These are phyloP conservation scores for Cotesia glomerata DNA, from an alignment of 1,140 invertebrate species.

Conservation along the genomic window DNA sequence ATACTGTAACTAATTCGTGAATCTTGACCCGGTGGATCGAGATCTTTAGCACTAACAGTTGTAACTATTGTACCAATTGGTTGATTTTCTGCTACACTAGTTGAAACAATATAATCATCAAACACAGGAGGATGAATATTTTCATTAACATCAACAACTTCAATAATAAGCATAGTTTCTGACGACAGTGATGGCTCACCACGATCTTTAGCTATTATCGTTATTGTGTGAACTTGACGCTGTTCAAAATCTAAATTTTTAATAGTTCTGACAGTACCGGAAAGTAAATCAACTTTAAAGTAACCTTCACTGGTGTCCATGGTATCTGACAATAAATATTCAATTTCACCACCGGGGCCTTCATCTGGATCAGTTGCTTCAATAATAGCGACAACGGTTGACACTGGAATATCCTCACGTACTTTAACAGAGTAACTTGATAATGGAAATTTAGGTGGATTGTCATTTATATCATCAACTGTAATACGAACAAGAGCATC, in stretches of 20 bases:
- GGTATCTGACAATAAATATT: constrained; percentile 76
- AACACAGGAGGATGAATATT: constrained; percentile 86
- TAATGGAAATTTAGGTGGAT: constrained; percentile 81
- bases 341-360: constrained; percentile 77
- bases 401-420: constrained; percentile 88
- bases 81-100: constrained; percentile 77
- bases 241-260: constrained; percentile 85
- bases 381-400: constrained; percentile 83
- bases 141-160: constrained; percentile 93
- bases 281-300: constrained; percentile 80
- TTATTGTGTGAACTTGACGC: constrained; percentile 85
- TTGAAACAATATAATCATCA: constrained; percentile 77
- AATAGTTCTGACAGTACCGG: constrained; percentile 82
- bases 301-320: constrained; percentile 66
- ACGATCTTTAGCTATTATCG: constrained; percentile 80
- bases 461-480: constrained; percentile 92
- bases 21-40: constrained; percentile 78
- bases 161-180: constrained; percentile 80
- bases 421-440: constrained; percentile 81
- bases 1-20: constrained; percentile 86
- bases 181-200: constrained; percentile 76
- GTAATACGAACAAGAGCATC: constrained; percentile 80
- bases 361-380: constrained; percentile 88
- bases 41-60: constrained; percentile 78
- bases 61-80: constrained; percentile 77